These are phyloP conservation scores for Clarias platycephalus DNA, from an alignment of 2,797 vertebrate species.

Conservation along the genomic window DNA sequence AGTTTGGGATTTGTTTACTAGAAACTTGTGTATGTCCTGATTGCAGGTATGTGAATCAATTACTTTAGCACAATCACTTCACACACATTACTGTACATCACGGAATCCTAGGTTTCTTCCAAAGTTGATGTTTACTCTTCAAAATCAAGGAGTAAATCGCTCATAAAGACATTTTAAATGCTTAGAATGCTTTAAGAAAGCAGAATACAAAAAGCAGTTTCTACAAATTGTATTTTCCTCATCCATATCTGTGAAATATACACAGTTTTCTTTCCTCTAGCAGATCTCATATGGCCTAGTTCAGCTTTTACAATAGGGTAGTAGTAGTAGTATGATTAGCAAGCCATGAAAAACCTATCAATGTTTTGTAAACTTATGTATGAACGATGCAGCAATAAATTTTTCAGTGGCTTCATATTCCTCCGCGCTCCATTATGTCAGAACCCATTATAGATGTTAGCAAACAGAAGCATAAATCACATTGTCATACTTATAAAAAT, in stretches of 20 bases:
- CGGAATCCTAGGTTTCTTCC: not conserved
- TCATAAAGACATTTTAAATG: conserved; percentile 18
- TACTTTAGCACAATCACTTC: not conserved
- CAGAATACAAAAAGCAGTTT: not conserved
- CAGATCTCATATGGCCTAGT: not conserved
- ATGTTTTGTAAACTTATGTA: not conserved
- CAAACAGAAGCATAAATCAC: conserved; percentile 25
- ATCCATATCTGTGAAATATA: not conserved
- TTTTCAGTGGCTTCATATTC: conserved; percentile 15
- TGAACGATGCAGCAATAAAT: not conserved
- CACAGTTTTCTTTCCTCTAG: not conserved
- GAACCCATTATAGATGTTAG: not conserved
- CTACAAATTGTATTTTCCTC: not conserved
- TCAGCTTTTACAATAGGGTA: not conserved
- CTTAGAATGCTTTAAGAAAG: too few species aligned
- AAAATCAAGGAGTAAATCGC: conserved; percentile 16
- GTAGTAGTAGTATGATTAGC: not conserved
- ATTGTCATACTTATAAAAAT: conserved; percentile 21
- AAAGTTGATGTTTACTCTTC: not conserved
- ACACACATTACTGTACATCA: conserved; percentile 13
- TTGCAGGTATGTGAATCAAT: not conserved
- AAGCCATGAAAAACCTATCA: conserved; percentile 2
- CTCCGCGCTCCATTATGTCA: not conserved
- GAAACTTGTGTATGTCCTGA: not conserved
- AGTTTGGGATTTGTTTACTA: too few species aligned